Conservation (phyloP, 2,888 invertebrate genomes). For the Pomacea canaliculata region DNA sequence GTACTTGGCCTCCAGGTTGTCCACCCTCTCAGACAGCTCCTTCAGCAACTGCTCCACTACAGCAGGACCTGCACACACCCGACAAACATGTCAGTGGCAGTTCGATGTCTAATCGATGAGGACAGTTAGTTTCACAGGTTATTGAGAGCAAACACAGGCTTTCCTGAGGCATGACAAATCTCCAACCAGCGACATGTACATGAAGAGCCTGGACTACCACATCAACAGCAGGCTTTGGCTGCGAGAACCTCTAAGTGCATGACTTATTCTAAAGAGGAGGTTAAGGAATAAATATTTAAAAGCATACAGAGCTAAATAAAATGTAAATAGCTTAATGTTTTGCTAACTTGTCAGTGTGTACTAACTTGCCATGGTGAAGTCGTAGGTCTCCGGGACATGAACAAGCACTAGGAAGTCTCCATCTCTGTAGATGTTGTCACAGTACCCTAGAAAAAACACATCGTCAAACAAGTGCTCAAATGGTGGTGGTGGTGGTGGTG, state of each 20-base stretch:
- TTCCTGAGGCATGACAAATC: too few relatives aligned
- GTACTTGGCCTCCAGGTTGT: constrained; percentile 51
- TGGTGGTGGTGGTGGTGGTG: too few relatives aligned
- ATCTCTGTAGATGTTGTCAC: constrained; percentile 43
- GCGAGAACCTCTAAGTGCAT: too few relatives aligned
- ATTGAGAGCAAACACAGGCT: background rate
- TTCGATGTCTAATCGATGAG: too few relatives aligned
- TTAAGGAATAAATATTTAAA: too few relatives aligned
- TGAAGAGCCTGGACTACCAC: too few relatives aligned
- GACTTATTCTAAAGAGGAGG: too few relatives aligned
- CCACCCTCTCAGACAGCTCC: constrained; percentile 49
- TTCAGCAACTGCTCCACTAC: constrained; percentile 54
- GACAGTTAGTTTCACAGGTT: background rate
- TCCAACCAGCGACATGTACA: too few relatives aligned
- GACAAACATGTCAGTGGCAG: background rate
- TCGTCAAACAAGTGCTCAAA: background rate
- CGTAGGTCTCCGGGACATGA: constrained; percentile 55
- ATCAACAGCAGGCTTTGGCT: too few relatives aligned
- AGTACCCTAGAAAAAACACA: constrained; percentile 45
- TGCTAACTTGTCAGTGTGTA: background rate
- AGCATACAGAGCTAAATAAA: too few relatives aligned
- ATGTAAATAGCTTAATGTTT: too few relatives aligned
- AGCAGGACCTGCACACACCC: constrained; percentile 44
- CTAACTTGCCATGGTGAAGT: constrained; percentile 58
- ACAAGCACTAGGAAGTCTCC: constrained; percentile 51